Percentiles rank a stretch among this genome's conserved stretches.
Conservation (phyloP, 2,797 vertebrate species). For the Squalus acanthias region DNA sequence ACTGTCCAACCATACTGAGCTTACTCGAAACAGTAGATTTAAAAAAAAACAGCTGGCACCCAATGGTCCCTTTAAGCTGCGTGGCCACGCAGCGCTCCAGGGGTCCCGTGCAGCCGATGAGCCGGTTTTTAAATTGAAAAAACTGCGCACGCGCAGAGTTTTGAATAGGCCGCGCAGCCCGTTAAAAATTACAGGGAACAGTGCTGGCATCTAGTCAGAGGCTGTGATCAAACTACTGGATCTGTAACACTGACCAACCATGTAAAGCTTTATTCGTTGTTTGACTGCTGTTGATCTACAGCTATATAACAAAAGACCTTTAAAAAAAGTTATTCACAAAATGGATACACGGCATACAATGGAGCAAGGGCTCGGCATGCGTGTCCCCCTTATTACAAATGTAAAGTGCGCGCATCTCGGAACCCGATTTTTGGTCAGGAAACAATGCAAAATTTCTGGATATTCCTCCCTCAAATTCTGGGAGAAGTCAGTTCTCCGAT, state of each 20-base stretch:
- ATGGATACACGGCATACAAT: neutral
- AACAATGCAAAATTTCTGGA: neutral
- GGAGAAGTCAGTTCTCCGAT: neutral
- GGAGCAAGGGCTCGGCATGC: neutral
- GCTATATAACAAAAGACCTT: neutral
- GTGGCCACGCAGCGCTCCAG: too few species aligned
- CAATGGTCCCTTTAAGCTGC: too few species aligned
- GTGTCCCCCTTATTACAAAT: neutral
- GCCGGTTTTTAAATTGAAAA: too few species aligned
- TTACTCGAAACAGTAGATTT: neutral
- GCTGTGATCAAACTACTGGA: neutral
- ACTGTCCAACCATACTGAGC: neutral
- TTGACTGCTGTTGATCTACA: neutral
- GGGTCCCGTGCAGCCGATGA: too few species aligned
- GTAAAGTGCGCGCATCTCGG: neutral
- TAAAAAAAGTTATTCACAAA: neutral
- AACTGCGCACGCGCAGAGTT: too few species aligned
- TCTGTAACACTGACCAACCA: neutral
- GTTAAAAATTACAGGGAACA: too few species aligned
- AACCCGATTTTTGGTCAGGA: neutral
- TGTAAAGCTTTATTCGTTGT: neutral
- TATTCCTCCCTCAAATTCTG: neutral
- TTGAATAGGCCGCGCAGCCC: too few species aligned
- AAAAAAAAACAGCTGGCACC: neutral
- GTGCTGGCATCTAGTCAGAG: neutral